These are phyloP conservation scores for Hipposideros armiger DNA, from an alignment of 2,113 vertebrate genomes.

Conservation along the genomic window DNA sequence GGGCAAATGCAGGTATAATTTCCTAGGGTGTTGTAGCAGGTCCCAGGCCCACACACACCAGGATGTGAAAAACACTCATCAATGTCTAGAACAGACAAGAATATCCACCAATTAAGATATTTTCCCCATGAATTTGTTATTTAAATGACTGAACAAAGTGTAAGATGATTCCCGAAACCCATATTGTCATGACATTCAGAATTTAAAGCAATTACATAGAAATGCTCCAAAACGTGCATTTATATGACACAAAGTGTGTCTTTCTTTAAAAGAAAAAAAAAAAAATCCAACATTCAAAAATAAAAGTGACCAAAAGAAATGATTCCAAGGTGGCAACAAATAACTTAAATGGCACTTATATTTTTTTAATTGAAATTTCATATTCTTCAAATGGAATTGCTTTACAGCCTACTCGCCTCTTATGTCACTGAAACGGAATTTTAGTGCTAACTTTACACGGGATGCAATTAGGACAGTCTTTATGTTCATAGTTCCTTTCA, in stretches of 20 bases:
- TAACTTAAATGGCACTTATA: not conserved
- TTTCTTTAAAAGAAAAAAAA: slow-evolving; percentile 21
- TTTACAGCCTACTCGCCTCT: not conserved
- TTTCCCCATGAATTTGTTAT: not conserved
- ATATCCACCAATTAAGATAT: not conserved
- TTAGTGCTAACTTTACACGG: slow-evolving; percentile 23
- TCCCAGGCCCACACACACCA: slow-evolving; percentile 91
- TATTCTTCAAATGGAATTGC: not conserved
- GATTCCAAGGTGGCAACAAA: slow-evolving; percentile 16
- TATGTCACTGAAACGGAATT: not conserved
- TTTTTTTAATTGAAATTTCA: not conserved
- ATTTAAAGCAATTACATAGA: slow-evolving; percentile 23
- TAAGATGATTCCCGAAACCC: not conserved
- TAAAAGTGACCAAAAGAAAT: slow-evolving; percentile 4
- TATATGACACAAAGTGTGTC: not conserved
- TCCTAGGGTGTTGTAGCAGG: slow-evolving; percentile 93
- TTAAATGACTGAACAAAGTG: not conserved
- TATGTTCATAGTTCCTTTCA: not conserved
- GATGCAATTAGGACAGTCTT: not conserved
- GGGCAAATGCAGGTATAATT: slow-evolving; percentile 94
- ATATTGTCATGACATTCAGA: not conserved
- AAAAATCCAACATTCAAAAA: not conserved
- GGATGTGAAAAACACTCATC: slow-evolving; percentile 91
- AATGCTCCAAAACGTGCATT: not conserved
- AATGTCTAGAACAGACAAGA: slow-evolving; percentile 85